Base-by-base conservation (phyloP, 2,113 vertebrate genomes). In the Seriola rivoliana region DNA sequence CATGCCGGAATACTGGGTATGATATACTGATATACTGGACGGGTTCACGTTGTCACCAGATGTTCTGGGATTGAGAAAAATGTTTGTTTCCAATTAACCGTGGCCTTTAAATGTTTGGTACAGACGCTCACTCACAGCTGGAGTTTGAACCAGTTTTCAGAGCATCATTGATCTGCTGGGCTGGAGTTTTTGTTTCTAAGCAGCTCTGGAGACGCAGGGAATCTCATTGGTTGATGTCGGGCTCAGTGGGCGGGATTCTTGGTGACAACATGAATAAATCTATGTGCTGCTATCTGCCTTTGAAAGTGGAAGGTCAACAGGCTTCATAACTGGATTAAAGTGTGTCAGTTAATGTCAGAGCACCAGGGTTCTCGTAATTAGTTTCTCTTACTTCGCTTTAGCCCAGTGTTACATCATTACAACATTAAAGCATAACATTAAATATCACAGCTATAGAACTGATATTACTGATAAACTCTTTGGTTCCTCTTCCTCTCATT, bases 41-140 rank as follows among this genome's bases (percentile, higher is more conserved):
- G 9, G 12, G 71, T 21, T 78, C 8, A 50, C 34, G 38, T 66
- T 75, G 57, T 65, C 72, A 46, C 54, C 78, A 75, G 34, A 71
- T 84, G 67, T 64, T 67, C n/a, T 46, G n/a, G n/a, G 46, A 23
- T 10, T 36, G 16, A 23, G 2, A 76, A 71, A 48, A 74, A 58
- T 11, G 32, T 38, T 36, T 52, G 80, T 42, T 42, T 42, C 34
- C 34, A 36, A 36, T 36, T 42, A 42, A 42, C 40, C 10, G 8
- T 25, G 42, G 21, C 16, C 19, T 19, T 65, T 38, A 8, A 34
- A 19, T 65, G 17, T 44, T 25, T 75, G 50, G 32, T 19, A 11
- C 34, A 34, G 44, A 54, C 46, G 12, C 3, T 5, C 3, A 5
- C 44, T 38, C 23, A 32, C 16, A 78, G 46, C 74, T 36, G 42